A percentile compares a stretch with the other conserved stretches of the same genome.
These are phyloP conservation scores for Ophonus ardosiacus DNA, from an alignment of 2,888 invertebrate genomes.

Conservation along the genomic window DNA sequence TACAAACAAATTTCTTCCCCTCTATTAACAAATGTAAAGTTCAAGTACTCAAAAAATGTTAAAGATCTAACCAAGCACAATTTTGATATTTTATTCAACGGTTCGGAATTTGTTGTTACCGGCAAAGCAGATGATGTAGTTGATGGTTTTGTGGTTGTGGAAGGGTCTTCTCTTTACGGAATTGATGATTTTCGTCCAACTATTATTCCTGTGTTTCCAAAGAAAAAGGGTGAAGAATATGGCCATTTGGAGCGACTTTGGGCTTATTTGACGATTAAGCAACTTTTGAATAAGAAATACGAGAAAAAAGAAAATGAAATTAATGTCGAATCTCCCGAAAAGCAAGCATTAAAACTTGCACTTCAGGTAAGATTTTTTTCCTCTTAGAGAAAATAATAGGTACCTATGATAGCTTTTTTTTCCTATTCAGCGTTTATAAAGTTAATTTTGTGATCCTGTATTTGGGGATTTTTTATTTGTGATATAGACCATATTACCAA, in stretches of 20 bases:
- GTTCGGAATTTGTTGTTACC: conserved; percentile 79
- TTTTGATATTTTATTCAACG: conserved; percentile 78
- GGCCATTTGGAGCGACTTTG: conserved; percentile 77
- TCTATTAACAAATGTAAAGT: conserved; percentile 74
- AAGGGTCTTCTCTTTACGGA: conserved; percentile 67
- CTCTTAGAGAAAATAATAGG: neutral
- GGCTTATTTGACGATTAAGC: conserved; percentile 80
- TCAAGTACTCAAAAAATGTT: conserved; percentile 70
- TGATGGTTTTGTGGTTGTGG: conserved; percentile 24
- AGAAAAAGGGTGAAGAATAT: conserved; percentile 10
- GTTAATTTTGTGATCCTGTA: neutral
- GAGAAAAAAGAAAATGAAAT: conserved; percentile 65
- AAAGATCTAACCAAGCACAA: conserved; percentile 73
- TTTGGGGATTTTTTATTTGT: neutral
- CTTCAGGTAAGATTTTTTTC: conserved; percentile 72
- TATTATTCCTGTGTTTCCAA: conserved; percentile 7
- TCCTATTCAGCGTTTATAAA: too few relatives aligned
- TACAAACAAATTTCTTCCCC: conserved; percentile 76
- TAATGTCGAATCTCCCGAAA: conserved; percentile 72
- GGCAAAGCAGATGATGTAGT: conserved; percentile 72
- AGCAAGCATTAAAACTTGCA: conserved; percentile 79
- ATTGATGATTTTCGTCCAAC: conserved; percentile 68
- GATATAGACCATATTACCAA: too few relatives aligned
- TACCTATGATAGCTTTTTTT: neutral
- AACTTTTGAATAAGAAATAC: conserved; percentile 77